These are phyloP conservation scores for Eurystomus glaucurus DNA, from an alignment of 2,797 vertebrate genomes.

Conservation along the genomic window DNA sequence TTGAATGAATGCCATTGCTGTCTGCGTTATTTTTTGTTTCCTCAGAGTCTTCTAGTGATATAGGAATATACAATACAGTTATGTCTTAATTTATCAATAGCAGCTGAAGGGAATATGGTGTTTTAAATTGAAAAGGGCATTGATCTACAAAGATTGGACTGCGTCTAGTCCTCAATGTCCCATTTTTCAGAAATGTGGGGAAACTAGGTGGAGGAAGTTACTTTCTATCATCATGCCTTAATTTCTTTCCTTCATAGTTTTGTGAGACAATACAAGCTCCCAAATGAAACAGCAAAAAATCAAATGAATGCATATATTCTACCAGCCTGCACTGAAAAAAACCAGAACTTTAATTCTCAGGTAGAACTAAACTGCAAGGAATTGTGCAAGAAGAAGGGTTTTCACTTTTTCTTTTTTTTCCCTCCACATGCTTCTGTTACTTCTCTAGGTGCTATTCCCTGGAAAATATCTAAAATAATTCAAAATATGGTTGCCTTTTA, in stretches of 20 bases:
- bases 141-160: background rate
- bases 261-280: background rate
- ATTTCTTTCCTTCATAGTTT: background rate
- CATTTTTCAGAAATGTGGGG: background rate
- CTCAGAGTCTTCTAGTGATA: background rate
- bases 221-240: background rate
- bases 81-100: background rate
- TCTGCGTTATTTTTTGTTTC: background rate
- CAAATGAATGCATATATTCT: background rate
- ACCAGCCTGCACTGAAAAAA: background rate
- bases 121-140: background rate
- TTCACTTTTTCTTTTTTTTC: background rate
- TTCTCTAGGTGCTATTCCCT: background rate
- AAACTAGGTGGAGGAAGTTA: background rate
- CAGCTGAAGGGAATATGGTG: background rate
- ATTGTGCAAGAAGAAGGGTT: background rate
- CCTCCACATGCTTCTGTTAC: background rate
- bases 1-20: background rate
- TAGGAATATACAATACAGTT: background rate
- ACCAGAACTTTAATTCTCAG: background rate
- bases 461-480: background rate
- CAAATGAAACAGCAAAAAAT: background rate
- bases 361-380: background rate
- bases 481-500: background rate
- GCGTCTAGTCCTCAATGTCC: background rate